Percentiles rank a stretch among this genome's conserved stretches.
Conservation (phyloP, 2,797 vertebrate genomes). For the Channallabes apus region DNA sequence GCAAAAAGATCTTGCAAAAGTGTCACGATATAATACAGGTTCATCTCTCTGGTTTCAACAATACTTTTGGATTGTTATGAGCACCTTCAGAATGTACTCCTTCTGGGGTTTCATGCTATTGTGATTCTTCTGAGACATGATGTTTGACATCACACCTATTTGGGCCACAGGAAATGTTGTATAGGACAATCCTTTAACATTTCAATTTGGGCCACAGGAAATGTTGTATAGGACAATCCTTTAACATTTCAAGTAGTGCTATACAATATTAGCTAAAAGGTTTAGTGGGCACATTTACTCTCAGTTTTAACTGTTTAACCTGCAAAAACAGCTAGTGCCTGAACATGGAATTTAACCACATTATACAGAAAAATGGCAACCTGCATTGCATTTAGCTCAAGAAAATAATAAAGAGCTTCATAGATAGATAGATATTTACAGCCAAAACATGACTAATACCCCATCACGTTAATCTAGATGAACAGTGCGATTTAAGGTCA, state of each 20-base stretch:
- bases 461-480: neutral
- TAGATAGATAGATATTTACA: neutral
- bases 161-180: too few relatives aligned
- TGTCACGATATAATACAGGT: neutral
- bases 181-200: too few relatives aligned
- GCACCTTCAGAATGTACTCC: neutral
- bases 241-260: neutral
- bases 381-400: neutral
- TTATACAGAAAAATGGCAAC: constrained; percentile 1
- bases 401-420: neutral
- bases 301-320: neutral
- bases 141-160: neutral
- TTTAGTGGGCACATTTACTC: neutral
- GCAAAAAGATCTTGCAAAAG: neutral
- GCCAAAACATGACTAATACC: neutral
- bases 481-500: neutral
- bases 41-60: neutral
- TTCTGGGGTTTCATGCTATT: neutral
- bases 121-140: neutral
- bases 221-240: neutral
- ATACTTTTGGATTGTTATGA: neutral
- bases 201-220: too few relatives aligned
- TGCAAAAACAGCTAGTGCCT: neutral
- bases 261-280: neutral
- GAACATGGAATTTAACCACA: neutral